These are phyloP conservation scores for Danio aesculapii DNA, from an alignment of 2,797 vertebrate species.

Conservation along the genomic window DNA sequence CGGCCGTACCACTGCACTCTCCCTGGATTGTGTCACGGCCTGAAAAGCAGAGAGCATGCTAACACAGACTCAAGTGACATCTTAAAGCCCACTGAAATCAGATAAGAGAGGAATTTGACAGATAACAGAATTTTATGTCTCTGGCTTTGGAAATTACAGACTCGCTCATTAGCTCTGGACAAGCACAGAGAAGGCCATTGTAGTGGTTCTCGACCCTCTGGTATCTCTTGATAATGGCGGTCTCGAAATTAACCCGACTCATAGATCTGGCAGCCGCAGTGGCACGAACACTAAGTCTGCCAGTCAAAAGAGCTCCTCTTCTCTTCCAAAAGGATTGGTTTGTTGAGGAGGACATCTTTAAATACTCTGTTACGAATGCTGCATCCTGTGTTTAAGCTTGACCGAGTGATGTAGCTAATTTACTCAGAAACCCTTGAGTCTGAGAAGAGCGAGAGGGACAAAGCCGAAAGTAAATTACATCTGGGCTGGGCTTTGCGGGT, in stretches of 20 bases:
- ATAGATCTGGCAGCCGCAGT: slow-evolving; percentile 60
- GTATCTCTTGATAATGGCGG: slow-evolving; percentile 62
- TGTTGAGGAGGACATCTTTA: slow-evolving; percentile 76
- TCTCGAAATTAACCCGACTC: slow-evolving; percentile 69
- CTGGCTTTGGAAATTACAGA: slow-evolving; percentile 38
- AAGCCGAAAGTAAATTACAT: slow-evolving; percentile 78
- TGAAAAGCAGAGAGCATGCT: slow-evolving; percentile 19
- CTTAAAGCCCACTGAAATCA: slow-evolving; percentile 21
- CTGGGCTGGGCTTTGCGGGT: slow-evolving; percentile 64
- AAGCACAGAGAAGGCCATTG: slow-evolving; percentile 49
- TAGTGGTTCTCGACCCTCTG: slow-evolving; percentile 53
- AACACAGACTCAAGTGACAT: slow-evolving; percentile 24
- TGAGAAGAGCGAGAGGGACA: slow-evolving; percentile 72
- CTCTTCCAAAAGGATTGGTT: slow-evolving; percentile 60
- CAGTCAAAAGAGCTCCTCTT: neutral
- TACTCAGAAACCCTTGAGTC: slow-evolving; percentile 80
- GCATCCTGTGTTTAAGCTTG: slow-evolving; percentile 82
- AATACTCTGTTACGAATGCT: slow-evolving; percentile 76
- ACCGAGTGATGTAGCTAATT: slow-evolving; percentile 81
- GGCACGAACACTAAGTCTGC: slow-evolving; percentile 27
- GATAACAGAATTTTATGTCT: slow-evolving; percentile 49
- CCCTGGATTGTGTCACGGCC: neutral
- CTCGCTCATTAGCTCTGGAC: slow-evolving; percentile 51
- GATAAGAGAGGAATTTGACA: slow-evolving; percentile 5
- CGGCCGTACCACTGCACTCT: slow-evolving; percentile 14